Conservation (phyloP, 2,113 vertebrate genomes). For the Spea multiplicata region DNA sequence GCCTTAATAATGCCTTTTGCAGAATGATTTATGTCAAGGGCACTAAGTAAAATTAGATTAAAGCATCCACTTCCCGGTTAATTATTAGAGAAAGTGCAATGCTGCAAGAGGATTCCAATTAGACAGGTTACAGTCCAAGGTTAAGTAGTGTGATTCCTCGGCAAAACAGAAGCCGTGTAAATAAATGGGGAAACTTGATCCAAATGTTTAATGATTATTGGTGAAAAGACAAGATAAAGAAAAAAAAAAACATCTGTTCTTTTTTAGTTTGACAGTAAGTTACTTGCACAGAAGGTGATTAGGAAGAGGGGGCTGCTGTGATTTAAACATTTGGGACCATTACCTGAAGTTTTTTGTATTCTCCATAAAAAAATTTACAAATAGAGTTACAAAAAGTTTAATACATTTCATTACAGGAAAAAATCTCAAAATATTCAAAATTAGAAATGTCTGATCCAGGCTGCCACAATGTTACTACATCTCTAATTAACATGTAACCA, state of each 20-base stretch:
- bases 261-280: constrained; percentile 68
- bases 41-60: constrained; percentile 57
- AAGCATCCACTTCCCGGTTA: constrained; percentile 52
- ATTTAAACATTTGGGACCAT: too few species aligned
- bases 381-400: too few species aligned
- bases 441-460: too few species aligned
- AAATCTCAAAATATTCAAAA: too few species aligned
- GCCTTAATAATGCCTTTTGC: constrained; percentile 46
- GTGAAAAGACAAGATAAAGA: constrained; percentile 62
- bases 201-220: constrained; percentile 65
- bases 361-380: too few species aligned
- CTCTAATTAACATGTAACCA: too few species aligned
- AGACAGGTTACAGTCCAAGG: constrained; percentile 56
- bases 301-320: too few species aligned
- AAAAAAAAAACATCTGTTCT: constrained; percentile 72
- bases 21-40: constrained; percentile 51
- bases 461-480: too few species aligned
- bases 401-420: too few species aligned
- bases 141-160: constrained; percentile 56
- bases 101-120: constrained; percentile 56
- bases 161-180: constrained; percentile 59
- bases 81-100: constrained; percentile 57
- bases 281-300: constrained; percentile 55
- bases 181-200: constrained; percentile 73
- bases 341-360: too few species aligned